Base-by-base conservation (phyloP, 92 coral and sea anemone genomes). In the Heliopora coerulea region DNA sequence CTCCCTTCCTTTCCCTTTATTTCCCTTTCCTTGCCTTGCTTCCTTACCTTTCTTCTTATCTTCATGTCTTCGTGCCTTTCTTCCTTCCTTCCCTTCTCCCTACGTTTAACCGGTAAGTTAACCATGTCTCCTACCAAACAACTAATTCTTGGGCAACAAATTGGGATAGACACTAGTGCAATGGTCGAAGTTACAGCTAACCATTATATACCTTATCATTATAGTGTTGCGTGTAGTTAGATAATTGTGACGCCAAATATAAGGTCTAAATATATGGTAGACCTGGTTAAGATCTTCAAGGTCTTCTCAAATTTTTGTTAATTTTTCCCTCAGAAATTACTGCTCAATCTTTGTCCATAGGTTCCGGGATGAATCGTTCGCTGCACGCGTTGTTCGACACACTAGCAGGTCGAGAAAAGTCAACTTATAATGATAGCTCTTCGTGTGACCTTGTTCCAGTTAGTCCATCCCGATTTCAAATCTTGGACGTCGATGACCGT, bases 401-500 rank as follows among this genome's bases (percentile, higher is more conserved):
- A 9, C 81, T 92, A 33, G 89, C 97, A 21, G 97, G 96, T 0
- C 80, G 97, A 21, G 73, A 78, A 29, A 73, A 85, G 21, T 75
- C 86, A 15, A 82, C 96, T 7, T 82, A 79, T 61, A 35, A 30
- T 30, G 77, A 70, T 34, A 80, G 78, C 9, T 74, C 79, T 15
- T 62, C 87, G 0, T 75, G 58, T 18, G 86, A 82, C 48, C 83
- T 92, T 41, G 83, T 70, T 23, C 96, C 97, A 2, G 86, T 92
- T 14, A 84, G 81, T 65, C 96, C 97, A 11, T 89, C 97, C 9
- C 97, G 97, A 8, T 92, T 92, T 65, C 91, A 92, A 83, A 83
- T 92, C 32, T 64, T 92, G 72, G 97, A 89, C 23, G 97, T 92
- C 30, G 89, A 89, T 42, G 97, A 92, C 48, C 91, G 86, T 65